Conservation (phyloP, 1,140 invertebrate genomes). For the Lamellibrachia luymesi region DNA sequence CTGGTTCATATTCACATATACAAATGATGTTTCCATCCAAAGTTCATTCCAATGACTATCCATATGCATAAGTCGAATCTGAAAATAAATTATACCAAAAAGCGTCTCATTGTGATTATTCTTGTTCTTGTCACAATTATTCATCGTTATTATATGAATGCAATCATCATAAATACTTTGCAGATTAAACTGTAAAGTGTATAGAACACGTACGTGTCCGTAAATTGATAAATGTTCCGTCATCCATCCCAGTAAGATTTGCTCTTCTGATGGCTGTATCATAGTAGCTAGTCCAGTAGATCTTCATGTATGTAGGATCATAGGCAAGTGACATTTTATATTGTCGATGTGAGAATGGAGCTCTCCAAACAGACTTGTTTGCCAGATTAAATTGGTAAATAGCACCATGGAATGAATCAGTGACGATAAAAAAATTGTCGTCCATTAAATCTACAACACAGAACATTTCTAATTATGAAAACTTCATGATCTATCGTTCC, state of each 20-base stretch:
- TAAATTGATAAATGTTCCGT: background rate
- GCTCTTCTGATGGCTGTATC: background rate
- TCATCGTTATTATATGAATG: background rate
- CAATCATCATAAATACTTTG: background rate
- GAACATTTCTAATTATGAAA: background rate
- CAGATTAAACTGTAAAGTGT: background rate
- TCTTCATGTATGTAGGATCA: background rate
- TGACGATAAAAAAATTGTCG: background rate
- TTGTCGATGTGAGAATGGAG: background rate
- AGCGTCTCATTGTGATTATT: no score
- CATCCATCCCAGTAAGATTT: background rate
- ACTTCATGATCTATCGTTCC: no score
- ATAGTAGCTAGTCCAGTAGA: background rate
- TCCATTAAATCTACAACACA: background rate
- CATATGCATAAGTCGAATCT: no score
- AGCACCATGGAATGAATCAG: background rate
- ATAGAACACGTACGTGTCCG: background rate
- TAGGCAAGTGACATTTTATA: background rate
- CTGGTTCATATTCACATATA: no score
- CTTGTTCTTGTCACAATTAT: background rate
- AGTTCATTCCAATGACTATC: no score
- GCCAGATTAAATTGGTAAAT: background rate
- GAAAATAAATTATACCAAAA: no score
- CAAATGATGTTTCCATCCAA: no score
- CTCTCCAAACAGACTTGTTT: background rate